Evolutionary conservation across 2,888 invertebrate species (phyloP).

Genomic region (Drosophila differens): DNA sequence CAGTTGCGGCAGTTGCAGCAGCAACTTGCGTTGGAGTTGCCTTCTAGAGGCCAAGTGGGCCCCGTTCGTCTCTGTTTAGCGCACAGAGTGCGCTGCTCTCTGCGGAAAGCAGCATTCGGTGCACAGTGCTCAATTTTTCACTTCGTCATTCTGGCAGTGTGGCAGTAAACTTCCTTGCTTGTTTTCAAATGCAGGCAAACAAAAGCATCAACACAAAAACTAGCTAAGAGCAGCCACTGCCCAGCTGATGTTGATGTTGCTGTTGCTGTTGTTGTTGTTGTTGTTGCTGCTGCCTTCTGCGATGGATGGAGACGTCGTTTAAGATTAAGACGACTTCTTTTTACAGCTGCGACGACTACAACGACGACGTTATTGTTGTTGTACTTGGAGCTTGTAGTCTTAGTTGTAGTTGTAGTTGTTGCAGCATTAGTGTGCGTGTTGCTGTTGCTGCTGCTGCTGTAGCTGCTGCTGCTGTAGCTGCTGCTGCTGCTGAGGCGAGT

Average conservation of each 20-base stretch:
- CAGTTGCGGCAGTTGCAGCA: constrained; percentile 24
- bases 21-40: constrained; percentile 60
- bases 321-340: constrained; percentile 82
- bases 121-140: constrained; percentile 56
- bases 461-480: constrained; percentile 21
- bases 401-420: constrained; percentile 35
- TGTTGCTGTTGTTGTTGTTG: constrained; percentile 19
- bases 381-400: constrained; percentile 46
- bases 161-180: constrained; percentile 69
- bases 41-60: constrained; percentile 61
- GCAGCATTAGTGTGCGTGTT: constrained; percentile 50
- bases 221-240: constrained; percentile 74
- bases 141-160: constrained; percentile 57
- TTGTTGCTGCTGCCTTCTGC: constrained; percentile 52
- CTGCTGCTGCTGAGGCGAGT: constrained; percentile 68
- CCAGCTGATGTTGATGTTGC: constrained; percentile 56
- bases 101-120: constrained; percentile 9
- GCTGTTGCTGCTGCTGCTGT: constrained; percentile 30
- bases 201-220: constrained; percentile 56
- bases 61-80: constrained; percentile 9
- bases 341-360: constrained; percentile 67
- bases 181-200: constrained; percentile 74
- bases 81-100: constrained; percentile 3
- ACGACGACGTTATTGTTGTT: constrained; percentile 38
- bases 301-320: constrained; percentile 82